Evolutionary conservation across 2,888 invertebrate genomes (phyloP).

Genomic region (Drosophila atripex): DNA sequence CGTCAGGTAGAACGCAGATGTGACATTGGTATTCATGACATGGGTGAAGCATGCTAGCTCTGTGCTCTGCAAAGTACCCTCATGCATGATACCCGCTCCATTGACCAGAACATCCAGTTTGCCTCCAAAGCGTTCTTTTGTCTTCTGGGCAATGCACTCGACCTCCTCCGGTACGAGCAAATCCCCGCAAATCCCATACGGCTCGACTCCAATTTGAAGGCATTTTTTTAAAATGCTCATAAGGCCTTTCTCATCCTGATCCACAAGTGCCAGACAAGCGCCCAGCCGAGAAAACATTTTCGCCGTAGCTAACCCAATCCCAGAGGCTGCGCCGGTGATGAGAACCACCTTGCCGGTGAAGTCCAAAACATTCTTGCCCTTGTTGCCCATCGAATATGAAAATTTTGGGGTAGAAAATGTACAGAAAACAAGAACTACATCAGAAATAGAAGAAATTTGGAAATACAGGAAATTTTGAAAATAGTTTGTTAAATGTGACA

Average conservation of each 20-base stretch:
- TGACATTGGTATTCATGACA: conserved; percentile 93
- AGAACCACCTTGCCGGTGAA: conserved; percentile 84
- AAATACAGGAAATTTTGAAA: not conserved
- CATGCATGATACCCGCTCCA: conserved; percentile 93
- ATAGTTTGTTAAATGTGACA: not conserved
- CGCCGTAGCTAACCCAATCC: conserved; percentile 90
- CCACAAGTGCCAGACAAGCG: conserved; percentile 87
- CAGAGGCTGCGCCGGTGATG: conserved; percentile 89
- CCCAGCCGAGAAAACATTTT: conserved; percentile 87
- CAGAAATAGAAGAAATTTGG: not conserved
- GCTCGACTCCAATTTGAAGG: conserved; percentile 87
- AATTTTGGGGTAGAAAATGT: conserved; percentile 2
- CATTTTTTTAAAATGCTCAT: conserved; percentile 75
- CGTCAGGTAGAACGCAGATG: conserved; percentile 90
- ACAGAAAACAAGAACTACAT: not conserved
- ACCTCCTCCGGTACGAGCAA: conserved; percentile 26
- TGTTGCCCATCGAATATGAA: conserved; percentile 20
- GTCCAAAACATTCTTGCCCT: conserved; percentile 22
- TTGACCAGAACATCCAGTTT: conserved; percentile 92
- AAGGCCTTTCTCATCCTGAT: conserved; percentile 89
- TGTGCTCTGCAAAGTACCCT: conserved; percentile 92
- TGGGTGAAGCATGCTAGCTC: conserved; percentile 92
- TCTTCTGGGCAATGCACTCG: conserved; percentile 86
- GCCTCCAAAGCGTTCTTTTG: conserved; percentile 85
- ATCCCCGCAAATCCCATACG: conserved; percentile 61